A percentile compares a stretch with the other conserved stretches of the same genome.
phyloP scores from a whole-genome alignment of 2,888 invertebrate genomes.

The Nowickia ferox region DNA sequence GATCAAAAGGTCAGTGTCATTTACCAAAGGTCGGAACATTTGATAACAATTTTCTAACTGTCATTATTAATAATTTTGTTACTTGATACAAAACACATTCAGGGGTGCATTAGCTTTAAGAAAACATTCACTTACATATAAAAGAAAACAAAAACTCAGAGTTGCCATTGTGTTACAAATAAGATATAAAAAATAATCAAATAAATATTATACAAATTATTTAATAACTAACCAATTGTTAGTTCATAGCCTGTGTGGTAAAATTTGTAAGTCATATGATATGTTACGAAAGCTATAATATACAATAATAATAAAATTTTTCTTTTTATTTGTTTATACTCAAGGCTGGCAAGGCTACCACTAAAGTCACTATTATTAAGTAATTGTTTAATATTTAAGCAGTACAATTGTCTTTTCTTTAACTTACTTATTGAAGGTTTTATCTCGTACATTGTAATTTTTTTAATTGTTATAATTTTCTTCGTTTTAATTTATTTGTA shows the following conservation, averaged over 20 bases:
- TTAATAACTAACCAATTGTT: background rate
- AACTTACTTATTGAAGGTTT: background rate
- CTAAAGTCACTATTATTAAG: too few species aligned
- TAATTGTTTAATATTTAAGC: background rate
- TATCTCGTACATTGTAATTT: background rate
- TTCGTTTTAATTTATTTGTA: constrained; percentile 26
- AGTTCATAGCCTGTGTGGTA: background rate
- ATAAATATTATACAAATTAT: too few species aligned
- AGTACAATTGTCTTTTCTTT: background rate
- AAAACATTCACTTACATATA: background rate
- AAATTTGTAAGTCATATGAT: background rate
- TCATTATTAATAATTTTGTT: background rate
- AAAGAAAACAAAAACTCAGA: constrained; percentile 24
- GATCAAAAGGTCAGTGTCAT: background rate
- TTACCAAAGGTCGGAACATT: constrained; percentile 30
- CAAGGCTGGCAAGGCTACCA: too few species aligned
- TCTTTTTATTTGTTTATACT: too few species aligned
- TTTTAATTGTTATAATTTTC: constrained; percentile 14
- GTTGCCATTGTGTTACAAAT: constrained; percentile 61
- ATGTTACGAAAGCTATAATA: too few species aligned
- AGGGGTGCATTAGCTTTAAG: constrained; percentile 65
- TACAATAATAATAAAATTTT: too few species aligned
- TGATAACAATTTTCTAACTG: constrained; percentile 24
- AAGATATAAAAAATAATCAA: too few species aligned
- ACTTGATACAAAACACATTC: constrained; percentile 27